Base-by-base conservation (phyloP, 1,140 invertebrate species). In the Drosophila kepulauana region DNA sequence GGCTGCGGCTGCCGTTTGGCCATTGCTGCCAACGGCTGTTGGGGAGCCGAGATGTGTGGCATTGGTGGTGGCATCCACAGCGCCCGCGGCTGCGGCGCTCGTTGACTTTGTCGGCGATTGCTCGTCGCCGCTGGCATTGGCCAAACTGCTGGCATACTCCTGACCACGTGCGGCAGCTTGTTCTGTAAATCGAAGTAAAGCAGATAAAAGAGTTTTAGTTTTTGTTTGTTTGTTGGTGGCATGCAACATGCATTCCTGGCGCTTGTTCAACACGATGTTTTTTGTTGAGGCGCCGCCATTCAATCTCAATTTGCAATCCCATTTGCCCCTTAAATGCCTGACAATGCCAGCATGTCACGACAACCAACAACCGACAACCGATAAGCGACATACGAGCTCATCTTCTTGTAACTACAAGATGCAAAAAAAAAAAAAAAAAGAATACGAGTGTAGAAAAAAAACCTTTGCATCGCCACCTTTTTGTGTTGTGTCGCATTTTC, bases 111-210 rank as follows among this genome's bases (percentile, higher is more conserved):
- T 91, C 3, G 91, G 91, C 52, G 90, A 91, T 35, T 91, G 87
- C 62, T 89, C 87, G 45, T 92, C 91, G 15, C 79, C 82, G 46
- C 82, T 87, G 77, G 84, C 82, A 63, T 87, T 87, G 77, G 84
- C 80, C 80, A 87, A 33, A 25, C 81, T 87, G 67, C 65, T 82
- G 46, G 84, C 74, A 15, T 92, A 92, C 15, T 92, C 91, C 76
- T 88, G 87, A 57, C 79, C 91, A 77, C 91, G 84, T 58, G 91
- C 77, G 67, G 63, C 79, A 0, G 84, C 84, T 89, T 92, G 91
- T 68, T 92, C 91, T 92, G 75, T 6, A 46, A 68, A 10, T 2
- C 49, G 46, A 20, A 35, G n/a, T 15, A 20, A 20, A 20, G 25
- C 4, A 30, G 20, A 20, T 20, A 20, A 20, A 20, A 20, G 20